Evolutionary conservation across 2,797 vertebrate species (phyloP).

Genomic region (Sebastes nivosus): DNA sequence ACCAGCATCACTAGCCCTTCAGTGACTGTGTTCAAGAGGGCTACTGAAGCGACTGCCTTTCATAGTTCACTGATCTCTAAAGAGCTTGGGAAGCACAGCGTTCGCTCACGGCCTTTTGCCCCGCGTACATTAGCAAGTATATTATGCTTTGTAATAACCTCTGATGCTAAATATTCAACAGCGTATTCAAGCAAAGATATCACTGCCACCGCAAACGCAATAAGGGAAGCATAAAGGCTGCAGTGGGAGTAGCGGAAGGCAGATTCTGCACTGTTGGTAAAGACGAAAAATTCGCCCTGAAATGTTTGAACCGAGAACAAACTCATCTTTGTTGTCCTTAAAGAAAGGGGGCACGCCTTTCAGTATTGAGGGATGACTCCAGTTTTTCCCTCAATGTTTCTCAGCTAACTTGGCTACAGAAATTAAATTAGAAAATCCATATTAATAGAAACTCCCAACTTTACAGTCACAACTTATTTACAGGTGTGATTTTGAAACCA

Average conservation of each 20-base stretch:
- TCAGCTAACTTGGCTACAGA: not conserved
- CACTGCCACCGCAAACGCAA: slow-evolving; percentile 23
- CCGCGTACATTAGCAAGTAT: slow-evolving; percentile 66
- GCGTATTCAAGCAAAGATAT: slow-evolving; percentile 54
- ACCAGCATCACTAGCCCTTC: slow-evolving; percentile 57
- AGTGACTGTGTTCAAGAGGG: slow-evolving; percentile 63
- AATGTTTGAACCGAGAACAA: not conserved
- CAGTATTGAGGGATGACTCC: not conserved
- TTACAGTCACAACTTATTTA: slow-evolving; percentile 5
- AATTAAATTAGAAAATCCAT: not conserved
- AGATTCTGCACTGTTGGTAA: not conserved
- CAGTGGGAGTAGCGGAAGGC: not conserved
- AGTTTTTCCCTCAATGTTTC: not conserved
- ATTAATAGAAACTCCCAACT: not conserved
- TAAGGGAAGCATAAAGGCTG: slow-evolving; percentile 24
- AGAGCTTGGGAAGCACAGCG: slow-evolving; percentile 60
- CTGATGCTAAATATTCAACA: slow-evolving; percentile 64
- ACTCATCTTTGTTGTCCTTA: not conserved
- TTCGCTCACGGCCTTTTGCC: slow-evolving; percentile 65
- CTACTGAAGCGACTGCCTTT: slow-evolving; percentile 69
- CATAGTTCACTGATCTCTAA: slow-evolving; percentile 77
- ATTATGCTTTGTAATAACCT: slow-evolving; percentile 67
- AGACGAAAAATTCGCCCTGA: not conserved
- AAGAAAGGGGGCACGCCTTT: not conserved
- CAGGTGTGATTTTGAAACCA: slow-evolving; percentile 8